phyloP scores from a whole-genome alignment of 2,888 invertebrate genomes.

The Spicauda simplicius region DNA sequence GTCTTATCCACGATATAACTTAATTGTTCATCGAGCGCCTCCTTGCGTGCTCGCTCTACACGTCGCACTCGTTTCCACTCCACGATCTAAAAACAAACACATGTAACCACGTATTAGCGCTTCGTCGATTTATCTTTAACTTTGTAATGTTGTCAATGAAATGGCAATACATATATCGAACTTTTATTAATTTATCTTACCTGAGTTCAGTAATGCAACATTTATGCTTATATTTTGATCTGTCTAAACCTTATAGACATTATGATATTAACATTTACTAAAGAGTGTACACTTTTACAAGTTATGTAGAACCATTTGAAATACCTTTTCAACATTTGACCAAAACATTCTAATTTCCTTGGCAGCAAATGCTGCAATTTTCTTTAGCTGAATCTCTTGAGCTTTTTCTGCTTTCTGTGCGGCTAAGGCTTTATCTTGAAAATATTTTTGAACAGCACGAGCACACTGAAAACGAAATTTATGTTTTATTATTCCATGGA shows the following conservation, averaged over 20 bases:
- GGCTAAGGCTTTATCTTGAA: slow-evolving; percentile 95
- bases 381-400: slow-evolving; percentile 92
- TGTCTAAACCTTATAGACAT: too few species aligned
- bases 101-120: not conserved
- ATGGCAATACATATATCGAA: too few species aligned
- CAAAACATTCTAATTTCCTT: slow-evolving; percentile 98
- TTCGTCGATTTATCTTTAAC: too few species aligned
- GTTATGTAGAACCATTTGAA: too few species aligned
- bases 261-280: too few species aligned
- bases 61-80: slow-evolving; percentile 97
- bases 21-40: slow-evolving; percentile 97
- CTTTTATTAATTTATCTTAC: too few species aligned
- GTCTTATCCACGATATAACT: slow-evolving; percentile 99
- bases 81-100: slow-evolving; percentile 86
- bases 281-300: too few species aligned
- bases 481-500: too few species aligned
- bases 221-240: too few species aligned
- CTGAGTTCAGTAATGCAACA: too few species aligned
- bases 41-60: slow-evolving; percentile 96
- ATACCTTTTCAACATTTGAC: slow-evolving; percentile 96
- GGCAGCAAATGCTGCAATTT: slow-evolving; percentile 95
- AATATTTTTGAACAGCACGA: slow-evolving; percentile 95
- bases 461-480: slow-evolving; percentile 87
- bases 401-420: slow-evolving; percentile 96
- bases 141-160: too few species aligned